phyloP scores from a whole-genome alignment of 1,140 invertebrate genomes.

The Caenorhabditis latens region DNA sequence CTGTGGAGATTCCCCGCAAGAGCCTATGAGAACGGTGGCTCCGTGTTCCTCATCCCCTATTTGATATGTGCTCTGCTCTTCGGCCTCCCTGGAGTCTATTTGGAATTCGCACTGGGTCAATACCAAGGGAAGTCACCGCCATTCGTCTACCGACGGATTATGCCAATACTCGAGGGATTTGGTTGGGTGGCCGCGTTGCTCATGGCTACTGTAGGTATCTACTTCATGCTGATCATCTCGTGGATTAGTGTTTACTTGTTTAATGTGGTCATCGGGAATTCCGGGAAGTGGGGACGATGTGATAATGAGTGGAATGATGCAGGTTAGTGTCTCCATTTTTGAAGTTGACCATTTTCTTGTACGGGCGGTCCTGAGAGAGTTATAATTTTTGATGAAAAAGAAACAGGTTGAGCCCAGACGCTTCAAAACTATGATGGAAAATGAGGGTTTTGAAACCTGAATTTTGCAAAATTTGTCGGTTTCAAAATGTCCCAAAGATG shows the following conservation, averaged over 20 bases:
- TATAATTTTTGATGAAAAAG: no score
- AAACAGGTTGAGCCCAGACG: no score
- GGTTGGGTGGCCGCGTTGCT: background rate
- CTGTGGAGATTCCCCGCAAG: conserved; percentile 77
- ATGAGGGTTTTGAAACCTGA: no score
- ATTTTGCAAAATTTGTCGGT: no score
- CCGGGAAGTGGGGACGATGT: background rate
- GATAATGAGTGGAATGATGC: conserved; percentile 32
- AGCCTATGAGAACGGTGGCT: conserved; percentile 79
- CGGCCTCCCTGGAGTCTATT: background rate
- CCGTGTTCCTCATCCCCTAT: conserved; percentile 69
- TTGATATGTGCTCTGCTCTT: background rate
- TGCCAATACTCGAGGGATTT: background rate
- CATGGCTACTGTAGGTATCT: conserved; percentile 81
- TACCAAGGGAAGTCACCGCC: background rate
- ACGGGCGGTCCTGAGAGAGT: no score
- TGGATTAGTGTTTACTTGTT: conserved; percentile 95
- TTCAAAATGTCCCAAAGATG: no score
- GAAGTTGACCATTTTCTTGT: no score
- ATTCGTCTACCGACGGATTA: background rate
- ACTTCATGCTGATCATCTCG: conserved; percentile 97
- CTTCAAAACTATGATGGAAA: no score
- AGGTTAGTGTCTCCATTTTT: background rate
- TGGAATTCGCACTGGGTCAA: background rate
- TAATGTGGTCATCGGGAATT: conserved; percentile 3